A percentile compares a stretch with the other conserved stretches of the same genome.
Evolutionary conservation across 2,113 vertebrate species (phyloP).

Genomic region (Erythrocercus mccallii): DNA sequence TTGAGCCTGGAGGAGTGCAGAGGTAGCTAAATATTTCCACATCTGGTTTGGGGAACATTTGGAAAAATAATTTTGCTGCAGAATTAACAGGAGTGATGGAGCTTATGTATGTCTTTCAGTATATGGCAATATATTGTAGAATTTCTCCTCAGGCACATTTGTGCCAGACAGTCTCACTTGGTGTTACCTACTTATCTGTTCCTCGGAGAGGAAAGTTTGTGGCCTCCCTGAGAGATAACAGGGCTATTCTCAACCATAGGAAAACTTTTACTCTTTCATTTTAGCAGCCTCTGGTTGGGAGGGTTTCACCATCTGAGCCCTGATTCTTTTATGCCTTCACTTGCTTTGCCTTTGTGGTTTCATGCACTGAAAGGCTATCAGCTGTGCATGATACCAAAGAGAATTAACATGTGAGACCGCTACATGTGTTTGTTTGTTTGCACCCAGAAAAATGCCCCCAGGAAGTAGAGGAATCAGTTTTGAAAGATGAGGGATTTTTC

Average conservation of each 20-base stretch:
- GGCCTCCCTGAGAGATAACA: not conserved
- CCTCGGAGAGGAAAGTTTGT: not conserved
- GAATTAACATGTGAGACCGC: not conserved
- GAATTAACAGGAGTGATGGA: constrained; percentile 31
- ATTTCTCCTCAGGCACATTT: accelerated
- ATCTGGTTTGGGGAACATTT: constrained; percentile 63
- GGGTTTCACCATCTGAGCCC: not conserved
- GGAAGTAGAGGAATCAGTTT: not conserved
- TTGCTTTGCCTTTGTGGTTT: not conserved
- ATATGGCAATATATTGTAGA: not conserved
- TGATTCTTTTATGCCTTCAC: not conserved
- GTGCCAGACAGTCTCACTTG: not conserved
- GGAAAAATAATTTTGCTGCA: constrained; percentile 54
- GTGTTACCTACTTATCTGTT: not conserved
- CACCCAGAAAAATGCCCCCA: not conserved
- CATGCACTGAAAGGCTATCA: not conserved
- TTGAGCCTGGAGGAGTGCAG: not conserved
- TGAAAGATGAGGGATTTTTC: not conserved
- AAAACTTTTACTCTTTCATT: not conserved
- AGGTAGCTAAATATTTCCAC: constrained; percentile 70
- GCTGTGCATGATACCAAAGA: not conserved
- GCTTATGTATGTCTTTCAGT: constrained; percentile 29
- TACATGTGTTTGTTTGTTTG: not conserved
- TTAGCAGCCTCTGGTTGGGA: not conserved
- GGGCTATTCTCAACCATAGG: not conserved